A percentile compares a stretch with the other conserved stretches of the same genome.
These are phyloP conservation scores for Bombus breviceps DNA, from an alignment of 1,140 invertebrate species.

Conservation along the genomic window DNA sequence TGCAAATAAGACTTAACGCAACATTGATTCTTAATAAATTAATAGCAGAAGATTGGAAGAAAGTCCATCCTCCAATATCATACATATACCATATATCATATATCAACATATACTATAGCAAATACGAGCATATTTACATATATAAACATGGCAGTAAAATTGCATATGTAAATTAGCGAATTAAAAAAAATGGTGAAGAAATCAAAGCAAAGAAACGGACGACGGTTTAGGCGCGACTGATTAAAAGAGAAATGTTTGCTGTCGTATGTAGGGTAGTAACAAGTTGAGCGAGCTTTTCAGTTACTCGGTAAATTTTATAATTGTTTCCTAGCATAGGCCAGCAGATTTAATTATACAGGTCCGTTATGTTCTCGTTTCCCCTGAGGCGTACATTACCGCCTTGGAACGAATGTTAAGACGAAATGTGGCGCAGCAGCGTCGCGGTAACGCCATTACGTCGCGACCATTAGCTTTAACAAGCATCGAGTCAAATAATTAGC, in stretches of 20 bases:
- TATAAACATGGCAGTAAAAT: neutral
- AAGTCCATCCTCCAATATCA: no score
- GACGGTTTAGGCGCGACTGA: neutral
- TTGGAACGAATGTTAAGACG: conserved; percentile 45
- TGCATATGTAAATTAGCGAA: neutral
- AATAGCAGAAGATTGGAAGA: no score
- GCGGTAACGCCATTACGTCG: conserved; percentile 53
- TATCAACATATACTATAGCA: no score
- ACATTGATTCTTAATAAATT: no score
- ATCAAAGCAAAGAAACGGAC: neutral
- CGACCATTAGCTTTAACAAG: conserved; percentile 67
- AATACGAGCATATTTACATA: no score
- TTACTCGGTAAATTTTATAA: conserved; percentile 68
- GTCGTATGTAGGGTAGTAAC: conserved; percentile 60
- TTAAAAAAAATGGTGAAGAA: neutral
- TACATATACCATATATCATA: no score
- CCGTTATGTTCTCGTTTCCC: conserved; percentile 70
- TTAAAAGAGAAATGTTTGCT: conserved; percentile 1
- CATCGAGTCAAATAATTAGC: conserved; percentile 67
- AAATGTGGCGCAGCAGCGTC: conserved; percentile 54
- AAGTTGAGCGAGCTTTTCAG: conserved; percentile 43
- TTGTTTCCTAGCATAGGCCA: conserved; percentile 56
- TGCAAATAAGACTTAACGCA: no score
- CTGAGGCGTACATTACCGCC: conserved; percentile 24
- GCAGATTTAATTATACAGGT: conserved; percentile 68